These are phyloP conservation scores for Caenorhabditis wallacei DNA, from an alignment of 2,888 invertebrate genomes.

Conservation along the genomic window DNA sequence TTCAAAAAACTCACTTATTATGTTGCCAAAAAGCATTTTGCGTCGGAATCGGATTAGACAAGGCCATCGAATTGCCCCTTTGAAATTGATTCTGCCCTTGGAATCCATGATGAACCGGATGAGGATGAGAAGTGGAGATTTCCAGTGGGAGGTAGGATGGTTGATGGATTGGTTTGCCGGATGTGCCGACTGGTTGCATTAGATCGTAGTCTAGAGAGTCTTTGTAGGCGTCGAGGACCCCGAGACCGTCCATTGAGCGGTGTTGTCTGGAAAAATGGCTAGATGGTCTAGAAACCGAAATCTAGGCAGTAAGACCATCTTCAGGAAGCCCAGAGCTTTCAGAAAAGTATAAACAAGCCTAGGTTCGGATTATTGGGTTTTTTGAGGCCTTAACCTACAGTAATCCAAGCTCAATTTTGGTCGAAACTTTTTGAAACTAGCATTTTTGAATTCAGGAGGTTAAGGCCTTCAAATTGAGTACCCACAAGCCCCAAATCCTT, in stretches of 20 bases:
- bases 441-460: no score
- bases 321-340: no score
- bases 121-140: conserved; percentile 58
- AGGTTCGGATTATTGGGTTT: no score
- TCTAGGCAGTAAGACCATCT: no score
- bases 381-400: no score
- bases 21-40: conserved; percentile 70
- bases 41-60: conserved; percentile 74
- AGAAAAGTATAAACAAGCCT: no score
- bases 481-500: no score
- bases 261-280: conserved; percentile 77
- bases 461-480: no score
- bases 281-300: neutral
- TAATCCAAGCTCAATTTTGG: no score
- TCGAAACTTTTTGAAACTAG: no score
- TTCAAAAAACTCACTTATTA: conserved; percentile 21
- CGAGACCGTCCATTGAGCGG: conserved; percentile 78
- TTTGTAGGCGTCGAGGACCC: conserved; percentile 65
- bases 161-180: conserved; percentile 44
- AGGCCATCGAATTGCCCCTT: conserved; percentile 44
- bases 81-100: conserved; percentile 25
- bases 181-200: conserved; percentile 34
- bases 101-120: neutral
- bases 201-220: conserved; percentile 49
- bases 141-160: conserved; percentile 61